Conservation (phyloP, 2,113 vertebrate species). For the Petrocephalus zakoni region DNA sequence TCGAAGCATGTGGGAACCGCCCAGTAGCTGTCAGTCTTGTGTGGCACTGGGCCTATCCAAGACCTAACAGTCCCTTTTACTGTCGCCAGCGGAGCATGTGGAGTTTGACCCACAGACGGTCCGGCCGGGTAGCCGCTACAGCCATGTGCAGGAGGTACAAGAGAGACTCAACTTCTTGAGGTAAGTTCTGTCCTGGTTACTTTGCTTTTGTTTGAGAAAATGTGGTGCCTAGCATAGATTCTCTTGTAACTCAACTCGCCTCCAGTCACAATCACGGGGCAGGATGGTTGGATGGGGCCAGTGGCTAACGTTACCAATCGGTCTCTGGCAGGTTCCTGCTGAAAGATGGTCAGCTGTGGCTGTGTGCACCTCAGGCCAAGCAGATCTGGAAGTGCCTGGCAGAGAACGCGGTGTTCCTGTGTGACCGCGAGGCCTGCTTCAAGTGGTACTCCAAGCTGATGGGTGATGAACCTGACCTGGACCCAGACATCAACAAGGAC, state of each 20-base stretch:
- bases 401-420: conserved; percentile 96
- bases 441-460: conserved; percentile 99
- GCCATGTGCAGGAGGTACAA: conserved; percentile 97
- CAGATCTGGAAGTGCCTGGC: conserved; percentile 99
- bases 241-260: too few species aligned
- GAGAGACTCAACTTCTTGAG: conserved; percentile 95
- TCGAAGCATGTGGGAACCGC: background rate
- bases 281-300: background rate
- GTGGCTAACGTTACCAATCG: background rate
- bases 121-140: conserved; percentile 91
- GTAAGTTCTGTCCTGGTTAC: conserved; percentile 44
- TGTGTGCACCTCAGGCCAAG: conserved; percentile 97
- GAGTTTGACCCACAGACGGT: conserved; percentile 98
- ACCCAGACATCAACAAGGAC: conserved; percentile 99
- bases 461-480: conserved; percentile 97
- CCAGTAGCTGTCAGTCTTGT: background rate
- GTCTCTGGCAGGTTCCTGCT: conserved; percentile 80
- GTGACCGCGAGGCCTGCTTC: conserved; percentile 98
- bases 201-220: background rate
- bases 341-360: conserved; percentile 97
- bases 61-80: background rate
- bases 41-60: background rate
- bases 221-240: background rate
- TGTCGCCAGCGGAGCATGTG: conserved; percentile 73
- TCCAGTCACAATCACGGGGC: too few species aligned